A percentile compares a stretch with the other conserved stretches of the same genome.
Evolutionary conservation across 2,888 invertebrate genomes (phyloP).

Genomic region (Zaprionus bogoriensis): DNA sequence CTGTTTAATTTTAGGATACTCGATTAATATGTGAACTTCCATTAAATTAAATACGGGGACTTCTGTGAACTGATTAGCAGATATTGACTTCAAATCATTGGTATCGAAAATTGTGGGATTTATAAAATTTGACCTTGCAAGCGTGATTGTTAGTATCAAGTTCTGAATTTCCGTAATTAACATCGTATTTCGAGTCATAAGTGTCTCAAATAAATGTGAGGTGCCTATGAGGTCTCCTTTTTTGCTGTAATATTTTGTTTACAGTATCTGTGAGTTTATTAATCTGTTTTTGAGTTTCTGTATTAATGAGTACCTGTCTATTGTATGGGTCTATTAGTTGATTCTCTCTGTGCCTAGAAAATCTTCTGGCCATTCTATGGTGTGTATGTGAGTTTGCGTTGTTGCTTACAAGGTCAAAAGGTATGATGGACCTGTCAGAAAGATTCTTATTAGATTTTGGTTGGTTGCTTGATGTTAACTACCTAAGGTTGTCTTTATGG

Average conservation of each 20-base stretch:
- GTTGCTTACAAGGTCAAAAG: too few species aligned
- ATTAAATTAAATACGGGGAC: too few species aligned
- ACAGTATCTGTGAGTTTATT: not conserved
- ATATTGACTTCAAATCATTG: not conserved
- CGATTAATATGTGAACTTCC: not conserved
- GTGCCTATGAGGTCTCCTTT: not conserved
- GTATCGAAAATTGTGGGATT: not conserved
- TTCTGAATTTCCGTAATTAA: not conserved
- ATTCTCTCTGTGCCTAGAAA: too few species aligned
- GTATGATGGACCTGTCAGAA: too few species aligned
- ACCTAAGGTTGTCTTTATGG: too few species aligned
- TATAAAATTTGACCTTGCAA: not conserved
- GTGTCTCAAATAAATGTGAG: not conserved
- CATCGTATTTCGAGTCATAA: not conserved
- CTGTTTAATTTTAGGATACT: not conserved
- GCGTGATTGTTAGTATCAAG: not conserved
- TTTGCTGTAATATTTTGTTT: not conserved
- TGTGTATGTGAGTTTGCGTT: too few species aligned
- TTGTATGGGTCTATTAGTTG: too few species aligned
- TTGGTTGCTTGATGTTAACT: too few species aligned
- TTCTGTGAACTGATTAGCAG: too few species aligned
- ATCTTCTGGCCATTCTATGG: too few species aligned
- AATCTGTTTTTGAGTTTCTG: not conserved
- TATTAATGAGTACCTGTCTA: too few species aligned
- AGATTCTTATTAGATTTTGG: too few species aligned